Base-by-base conservation (phyloP, 2,888 invertebrate species). In the Biston betularia region DNA sequence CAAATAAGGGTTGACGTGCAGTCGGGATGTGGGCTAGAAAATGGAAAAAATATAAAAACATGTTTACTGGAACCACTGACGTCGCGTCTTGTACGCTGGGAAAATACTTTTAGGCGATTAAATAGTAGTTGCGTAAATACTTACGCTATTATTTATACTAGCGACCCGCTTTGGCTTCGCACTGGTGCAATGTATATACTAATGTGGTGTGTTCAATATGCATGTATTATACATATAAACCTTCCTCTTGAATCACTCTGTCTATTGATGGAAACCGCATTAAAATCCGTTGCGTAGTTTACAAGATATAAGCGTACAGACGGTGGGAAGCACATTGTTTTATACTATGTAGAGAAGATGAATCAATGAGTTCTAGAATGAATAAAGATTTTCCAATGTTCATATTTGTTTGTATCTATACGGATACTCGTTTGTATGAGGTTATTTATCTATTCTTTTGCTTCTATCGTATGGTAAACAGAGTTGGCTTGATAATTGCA, bases 1-100 rank as follows among this genome's bases (percentile, higher is more conserved):
- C 68, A 65, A 73, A 74, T 73, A 69, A 73, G 70, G 70, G 71
- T 63, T 70, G 73, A 70, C 70, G 64, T 70, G 57, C 45, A 64
- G 64, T 63, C 24, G 63, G 52, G 68, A 70, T 70, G 70, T 63
- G 72, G 70, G 68, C 46, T 69, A 48, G 59, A 64, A 71, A 70
- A 74, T 71, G 63, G 65, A 68, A 68, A 24, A 71, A 71, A 72
- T 72, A 59, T 66, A 69, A 69, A 69, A 69, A 73, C 56, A 59
- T 63, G 64, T 68, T 68, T 68, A 59, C 63, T 53, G 34, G 42
- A 40, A 52, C 34, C 54, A 56, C 54, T 38, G 38, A 53, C 35
- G 38, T 52, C 10, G 38, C 35, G 38, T 52, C 10, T 14, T 40
- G 10, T 54, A 38, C 8, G 60, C 60, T n/a, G 48, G 45, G 61